These are phyloP conservation scores for Pantelozetes paolii DNA, from an alignment of 2,888 invertebrate genomes.

Conservation along the genomic window DNA sequence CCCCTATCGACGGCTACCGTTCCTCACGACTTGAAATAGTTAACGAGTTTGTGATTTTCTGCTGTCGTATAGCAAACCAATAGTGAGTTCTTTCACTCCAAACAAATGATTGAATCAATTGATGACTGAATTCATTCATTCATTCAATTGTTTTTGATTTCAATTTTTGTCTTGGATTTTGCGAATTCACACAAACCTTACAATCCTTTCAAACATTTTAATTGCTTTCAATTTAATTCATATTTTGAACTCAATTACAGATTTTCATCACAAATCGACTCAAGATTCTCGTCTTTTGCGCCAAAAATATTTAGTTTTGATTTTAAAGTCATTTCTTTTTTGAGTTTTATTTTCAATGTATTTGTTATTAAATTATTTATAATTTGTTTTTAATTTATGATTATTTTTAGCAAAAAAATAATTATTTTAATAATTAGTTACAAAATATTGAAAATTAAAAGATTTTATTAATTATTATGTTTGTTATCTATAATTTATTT, in stretches of 20 bases:
- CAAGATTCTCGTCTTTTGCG: no score
- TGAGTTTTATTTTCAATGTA: no score
- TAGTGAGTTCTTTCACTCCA: constrained; percentile 9
- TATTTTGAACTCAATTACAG: not conserved
- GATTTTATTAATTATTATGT: no score
- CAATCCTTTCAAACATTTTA: not conserved
- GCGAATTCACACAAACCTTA: constrained; percentile 14
- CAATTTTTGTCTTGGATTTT: constrained; percentile 14
- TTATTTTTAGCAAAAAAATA: no score
- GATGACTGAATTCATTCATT: not conserved
- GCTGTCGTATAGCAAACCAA: constrained; percentile 1
- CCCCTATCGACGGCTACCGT: constrained; percentile 8
- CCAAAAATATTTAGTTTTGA: no score
- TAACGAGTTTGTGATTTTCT: constrained; percentile 5
- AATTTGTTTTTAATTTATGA: no score
- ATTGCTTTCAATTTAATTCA: not conserved
- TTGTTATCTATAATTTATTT: no score
- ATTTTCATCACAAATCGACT: no score
- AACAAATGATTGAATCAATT: not conserved
- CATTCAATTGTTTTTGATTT: not conserved
- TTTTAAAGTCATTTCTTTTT: no score
- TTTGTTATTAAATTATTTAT: no score
- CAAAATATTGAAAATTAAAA: no score
- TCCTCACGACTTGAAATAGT: not conserved
- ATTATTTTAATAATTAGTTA: no score